A percentile compares a stretch with the other conserved stretches of the same genome.
Evolutionary conservation across 2,797 vertebrate species (phyloP).

Genomic region (Pantherophis alleghaniensis): DNA sequence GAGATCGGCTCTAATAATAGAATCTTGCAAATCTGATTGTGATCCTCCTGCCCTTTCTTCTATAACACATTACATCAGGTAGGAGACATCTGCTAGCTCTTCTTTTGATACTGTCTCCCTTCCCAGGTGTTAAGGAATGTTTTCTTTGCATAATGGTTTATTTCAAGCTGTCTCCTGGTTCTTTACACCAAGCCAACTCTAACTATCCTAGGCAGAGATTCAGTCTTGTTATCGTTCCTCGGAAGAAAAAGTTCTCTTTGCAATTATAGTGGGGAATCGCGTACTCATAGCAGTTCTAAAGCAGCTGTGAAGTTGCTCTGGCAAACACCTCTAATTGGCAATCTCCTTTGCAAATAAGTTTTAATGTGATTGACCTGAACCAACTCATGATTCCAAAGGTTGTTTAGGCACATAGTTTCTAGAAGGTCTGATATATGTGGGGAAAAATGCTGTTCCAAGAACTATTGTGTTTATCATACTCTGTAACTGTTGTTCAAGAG

Average conservation of each 20-base stretch:
- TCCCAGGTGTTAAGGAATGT: background rate
- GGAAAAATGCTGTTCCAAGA: background rate
- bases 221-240: background rate
- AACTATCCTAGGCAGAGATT: background rate
- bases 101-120: background rate
- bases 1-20: background rate
- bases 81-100: background rate
- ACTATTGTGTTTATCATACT: background rate
- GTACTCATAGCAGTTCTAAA: background rate
- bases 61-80: background rate
- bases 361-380: background rate
- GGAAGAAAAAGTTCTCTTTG: background rate
- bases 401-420: background rate
- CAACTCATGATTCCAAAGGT: background rate
- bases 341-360: background rate
- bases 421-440: background rate
- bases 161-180: background rate
- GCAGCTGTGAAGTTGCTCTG: background rate
- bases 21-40: background rate
- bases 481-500: background rate
- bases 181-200: background rate
- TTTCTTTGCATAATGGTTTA: background rate
- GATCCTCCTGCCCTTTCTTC: background rate
- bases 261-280: background rate
- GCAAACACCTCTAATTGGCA: background rate